phyloP scores from a whole-genome alignment of 2,888 invertebrate genomes.

The Brassicogethes aeneus region DNA sequence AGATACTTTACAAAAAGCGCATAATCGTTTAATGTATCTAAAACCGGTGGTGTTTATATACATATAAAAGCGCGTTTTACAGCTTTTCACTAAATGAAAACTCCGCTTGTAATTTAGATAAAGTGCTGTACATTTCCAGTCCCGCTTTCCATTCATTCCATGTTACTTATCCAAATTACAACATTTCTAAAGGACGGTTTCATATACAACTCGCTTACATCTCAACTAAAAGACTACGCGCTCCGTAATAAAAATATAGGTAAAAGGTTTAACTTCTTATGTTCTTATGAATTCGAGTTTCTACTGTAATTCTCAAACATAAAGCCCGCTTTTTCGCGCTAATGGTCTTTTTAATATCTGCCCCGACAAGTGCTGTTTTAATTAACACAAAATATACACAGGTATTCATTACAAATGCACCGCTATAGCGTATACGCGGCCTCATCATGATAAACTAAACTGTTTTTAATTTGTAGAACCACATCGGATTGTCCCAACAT shows the following conservation, averaged over 20 bases:
- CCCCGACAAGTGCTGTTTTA: background rate
- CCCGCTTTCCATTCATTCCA: slow-evolving; percentile 25
- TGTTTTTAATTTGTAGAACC: no score
- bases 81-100: slow-evolving; percentile 30
- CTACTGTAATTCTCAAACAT: background rate
- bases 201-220: slow-evolving; percentile 9
- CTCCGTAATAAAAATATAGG: background rate
- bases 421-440: no score
- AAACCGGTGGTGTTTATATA: slow-evolving; percentile 25
- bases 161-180: slow-evolving; percentile 35
- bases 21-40: slow-evolving; percentile 26
- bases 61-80: slow-evolving; percentile 23
- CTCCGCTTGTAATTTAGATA: slow-evolving; percentile 32
- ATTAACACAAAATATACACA: no score
- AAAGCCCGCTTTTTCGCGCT: background rate
- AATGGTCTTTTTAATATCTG: background rate
- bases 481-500: no score
- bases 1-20: slow-evolving; percentile 21
- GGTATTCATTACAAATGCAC: no score
- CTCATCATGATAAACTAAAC: no score
- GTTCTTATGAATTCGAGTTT: background rate
- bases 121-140: slow-evolving; percentile 24
- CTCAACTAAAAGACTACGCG: background rate
- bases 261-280: background rate
- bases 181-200: slow-evolving; percentile 23